These are phyloP conservation scores for Synanthedon formicaeformis DNA, from an alignment of 2,888 invertebrate species.

Conservation along the genomic window DNA sequence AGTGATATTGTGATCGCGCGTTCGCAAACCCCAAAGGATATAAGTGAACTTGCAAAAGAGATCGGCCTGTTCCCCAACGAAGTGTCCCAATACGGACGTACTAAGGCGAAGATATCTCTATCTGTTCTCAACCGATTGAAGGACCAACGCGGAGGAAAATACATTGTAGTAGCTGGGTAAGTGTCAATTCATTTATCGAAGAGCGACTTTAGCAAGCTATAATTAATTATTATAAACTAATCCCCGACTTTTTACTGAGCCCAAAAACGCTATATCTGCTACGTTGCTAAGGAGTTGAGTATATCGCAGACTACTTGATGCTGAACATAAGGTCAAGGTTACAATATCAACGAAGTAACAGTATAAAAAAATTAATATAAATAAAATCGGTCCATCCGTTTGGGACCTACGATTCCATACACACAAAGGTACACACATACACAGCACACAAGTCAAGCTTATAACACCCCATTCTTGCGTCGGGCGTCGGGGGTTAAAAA, in stretches of 20 bases:
- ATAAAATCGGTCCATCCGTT: no score
- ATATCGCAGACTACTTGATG: no score
- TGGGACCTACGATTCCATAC: no score
- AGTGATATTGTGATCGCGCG: slow-evolving; percentile 93
- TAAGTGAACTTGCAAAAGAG: slow-evolving; percentile 81
- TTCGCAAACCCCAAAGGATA: slow-evolving; percentile 88
- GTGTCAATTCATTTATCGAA: slow-evolving; percentile 11
- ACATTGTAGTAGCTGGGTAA: slow-evolving; percentile 95
- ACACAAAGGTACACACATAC: no score
- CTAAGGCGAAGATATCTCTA: slow-evolving; percentile 93
- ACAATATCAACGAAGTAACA: no score
- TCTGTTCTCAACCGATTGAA: slow-evolving; percentile 81
- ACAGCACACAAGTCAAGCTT: no score
- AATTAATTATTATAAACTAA: background rate
- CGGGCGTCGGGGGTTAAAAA: no score
- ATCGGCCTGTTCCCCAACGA: slow-evolving; percentile 86
- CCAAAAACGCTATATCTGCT: no score
- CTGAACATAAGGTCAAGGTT: no score
- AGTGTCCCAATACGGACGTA: slow-evolving; percentile 90
- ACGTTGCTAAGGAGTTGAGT: no score
- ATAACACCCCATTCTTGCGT: no score
- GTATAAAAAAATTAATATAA: no score
- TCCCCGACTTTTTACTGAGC: background rate
- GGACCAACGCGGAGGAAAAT: slow-evolving; percentile 82
- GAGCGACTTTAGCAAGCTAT: background rate